A percentile compares a stretch with the other conserved stretches of the same genome.
These are phyloP conservation scores for Sebastes fasciatus DNA, from an alignment of 2,113 vertebrate species.

Conservation along the genomic window DNA sequence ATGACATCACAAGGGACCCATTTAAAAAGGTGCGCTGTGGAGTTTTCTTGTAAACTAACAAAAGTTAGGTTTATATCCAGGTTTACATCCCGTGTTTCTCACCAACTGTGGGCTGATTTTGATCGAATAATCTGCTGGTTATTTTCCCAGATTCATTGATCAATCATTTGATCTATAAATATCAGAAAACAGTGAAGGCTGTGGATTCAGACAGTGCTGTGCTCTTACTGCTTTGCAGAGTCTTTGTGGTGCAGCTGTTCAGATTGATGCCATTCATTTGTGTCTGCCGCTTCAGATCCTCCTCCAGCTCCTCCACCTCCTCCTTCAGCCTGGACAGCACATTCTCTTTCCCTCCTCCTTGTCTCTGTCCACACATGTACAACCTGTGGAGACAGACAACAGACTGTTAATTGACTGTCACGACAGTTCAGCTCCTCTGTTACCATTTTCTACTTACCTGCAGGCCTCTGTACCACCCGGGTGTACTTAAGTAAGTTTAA, in stretches of 20 bases:
- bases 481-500: not conserved
- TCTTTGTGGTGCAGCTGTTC: constrained; percentile 83
- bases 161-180: not conserved
- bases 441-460: not conserved
- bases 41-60: not conserved
- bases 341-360: constrained; percentile 2
- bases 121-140: no score
- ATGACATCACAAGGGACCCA: not conserved
- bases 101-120: no score
- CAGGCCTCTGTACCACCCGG: not conserved
- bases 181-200: not conserved
- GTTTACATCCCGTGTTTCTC: no score
- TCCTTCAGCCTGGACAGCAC: constrained; percentile 73
- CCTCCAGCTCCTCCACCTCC: constrained; percentile 82
- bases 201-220: not conserved
- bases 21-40: not conserved
- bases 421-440: not conserved
- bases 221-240: constrained; percentile 84
- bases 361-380: constrained; percentile 27
- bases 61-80: no score
- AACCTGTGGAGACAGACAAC: constrained; percentile 35
- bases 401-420: not conserved
- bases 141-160: not conserved
- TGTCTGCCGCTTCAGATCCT: constrained; percentile 83
- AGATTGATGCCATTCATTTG: constrained; percentile 86